A percentile compares a stretch with the other conserved stretches of the same genome.
phyloP scores from a whole-genome alignment of 2,797 vertebrate species.

The Labeo calbasu region DNA sequence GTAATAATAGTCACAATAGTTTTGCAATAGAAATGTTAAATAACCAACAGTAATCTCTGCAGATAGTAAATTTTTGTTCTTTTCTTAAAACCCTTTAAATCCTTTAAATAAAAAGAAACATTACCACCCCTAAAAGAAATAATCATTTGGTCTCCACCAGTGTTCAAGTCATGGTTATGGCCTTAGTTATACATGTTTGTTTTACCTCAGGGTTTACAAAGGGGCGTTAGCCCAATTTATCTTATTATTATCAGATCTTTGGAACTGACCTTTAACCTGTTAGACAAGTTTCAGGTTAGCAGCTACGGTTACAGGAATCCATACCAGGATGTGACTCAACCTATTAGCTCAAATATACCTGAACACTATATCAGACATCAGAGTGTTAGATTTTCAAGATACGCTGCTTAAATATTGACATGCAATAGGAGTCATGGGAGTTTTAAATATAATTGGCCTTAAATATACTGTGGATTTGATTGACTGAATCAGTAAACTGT shows the following conservation, averaged over 20 bases:
- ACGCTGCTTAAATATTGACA: conserved; percentile 2
- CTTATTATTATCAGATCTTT: conserved; percentile 38
- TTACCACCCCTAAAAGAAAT: too few relatives aligned
- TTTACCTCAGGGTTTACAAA: conserved; percentile 33
- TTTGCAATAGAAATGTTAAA: background rate
- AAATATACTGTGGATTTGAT: background rate
- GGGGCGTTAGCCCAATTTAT: conserved; percentile 30
- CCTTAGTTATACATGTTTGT: background rate
- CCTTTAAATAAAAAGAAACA: background rate
- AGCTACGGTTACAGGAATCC: conserved; percentile 54
- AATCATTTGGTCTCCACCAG: background rate
- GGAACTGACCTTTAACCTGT: conserved; percentile 66
- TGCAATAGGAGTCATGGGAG: background rate
- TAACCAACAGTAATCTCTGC: background rate
- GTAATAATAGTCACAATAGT: background rate
- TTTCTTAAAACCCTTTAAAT: background rate
- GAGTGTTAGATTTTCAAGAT: background rate
- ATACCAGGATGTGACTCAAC: conserved; percentile 56
- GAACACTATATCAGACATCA: conserved; percentile 5
- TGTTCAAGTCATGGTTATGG: background rate
- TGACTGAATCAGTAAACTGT: background rate
- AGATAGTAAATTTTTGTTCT: background rate
- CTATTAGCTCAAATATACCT: conserved; percentile 35
- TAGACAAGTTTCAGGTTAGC: conserved; percentile 60
- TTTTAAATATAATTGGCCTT: background rate